Evolutionary conservation across 2,797 vertebrate species (phyloP), one percentile per base, ranked within the genome.

Genomic region (Bufotes viridis): DNA sequence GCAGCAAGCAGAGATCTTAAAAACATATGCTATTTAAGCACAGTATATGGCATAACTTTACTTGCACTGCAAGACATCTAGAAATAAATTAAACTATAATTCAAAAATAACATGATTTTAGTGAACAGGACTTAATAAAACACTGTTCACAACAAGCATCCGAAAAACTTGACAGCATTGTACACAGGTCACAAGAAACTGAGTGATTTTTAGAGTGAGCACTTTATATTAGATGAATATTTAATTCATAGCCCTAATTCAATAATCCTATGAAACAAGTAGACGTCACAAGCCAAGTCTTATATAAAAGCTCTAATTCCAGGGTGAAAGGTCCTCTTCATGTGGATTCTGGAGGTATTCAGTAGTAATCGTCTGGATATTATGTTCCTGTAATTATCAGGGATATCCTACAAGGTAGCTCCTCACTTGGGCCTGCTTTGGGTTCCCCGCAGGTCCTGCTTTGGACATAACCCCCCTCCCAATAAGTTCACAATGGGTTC

Each of bases 401-500:
- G 14, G n/a, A 42, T 70, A 67, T 76, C 63, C 29, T 61, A 34
- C 29, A 22, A 57, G 22, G 87, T 65, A 69, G 51, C 51, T 87
- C 15, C 53, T 42, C 29, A 51, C 55, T 61, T 49, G 82, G 29
- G 34, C 65, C 75, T 79, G 49, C 24, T 49, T 63, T 58, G 81
- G 72, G 72, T 55, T 42, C 63, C 80, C 53, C 20, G 75, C 55
- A 78, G 29, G 81, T 70, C 42, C 55, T 79, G 58, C 26, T 70
- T 60, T 51, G 24, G 57, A 78, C 34, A 60, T 18, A 29, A 10
- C 15, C 17, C 55, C 78, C 69, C n/a, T 57, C 29, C 76, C 58
- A 26, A 57, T 63, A 84, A 80, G 79, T 85, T 84, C 18, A 81
- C 83, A 85, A 78, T 82, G 78, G 49, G 55, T 81, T 60, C 22